phyloP scores from a whole-genome alignment of 2,888 invertebrate genomes.

The Antheraea assamensis region DNA sequence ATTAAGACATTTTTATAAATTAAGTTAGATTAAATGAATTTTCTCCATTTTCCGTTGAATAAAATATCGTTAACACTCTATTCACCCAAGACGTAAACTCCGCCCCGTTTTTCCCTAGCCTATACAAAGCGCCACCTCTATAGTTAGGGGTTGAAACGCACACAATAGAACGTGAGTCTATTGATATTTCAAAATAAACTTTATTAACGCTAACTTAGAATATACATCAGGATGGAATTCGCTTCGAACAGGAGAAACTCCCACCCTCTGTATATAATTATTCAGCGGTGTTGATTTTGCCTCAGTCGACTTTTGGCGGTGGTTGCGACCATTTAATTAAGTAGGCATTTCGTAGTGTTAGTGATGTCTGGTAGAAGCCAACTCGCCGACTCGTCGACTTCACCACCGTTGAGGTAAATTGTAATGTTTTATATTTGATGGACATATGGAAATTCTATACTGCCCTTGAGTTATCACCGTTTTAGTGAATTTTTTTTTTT shows the following conservation, averaged over 20 bases:
- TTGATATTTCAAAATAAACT: conserved; percentile 37
- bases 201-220: conserved; percentile 29
- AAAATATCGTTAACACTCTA: conserved; percentile 13
- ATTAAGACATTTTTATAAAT: too few species aligned
- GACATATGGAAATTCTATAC: background rate
- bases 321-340: conserved; percentile 29
- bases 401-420: conserved; percentile 84
- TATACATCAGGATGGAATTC: background rate
- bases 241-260: conserved; percentile 25
- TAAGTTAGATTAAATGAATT: background rate
- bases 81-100: conserved; percentile 34
- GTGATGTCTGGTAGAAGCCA: conserved; percentile 80
- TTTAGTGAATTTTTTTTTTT: background rate
- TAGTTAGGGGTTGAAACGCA: conserved; percentile 40
- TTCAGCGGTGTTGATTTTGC: conserved; percentile 34
- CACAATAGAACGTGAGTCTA: conserved; percentile 26
- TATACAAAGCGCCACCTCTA: conserved; percentile 59
- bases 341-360: background rate
- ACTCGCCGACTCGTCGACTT: conserved; percentile 86
- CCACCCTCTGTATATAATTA: conserved; percentile 70
- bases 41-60: background rate
- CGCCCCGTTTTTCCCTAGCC: conserved; percentile 52
- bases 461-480: background rate
- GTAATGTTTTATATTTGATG: background rate
- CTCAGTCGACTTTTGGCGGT: conserved; percentile 49